Evolutionary conservation across 37 sponge, comb jelly and placozoan genomes (phyloP), one percentile per base, ranked within the genome.

Genomic region (Ianthella basta): DNA sequence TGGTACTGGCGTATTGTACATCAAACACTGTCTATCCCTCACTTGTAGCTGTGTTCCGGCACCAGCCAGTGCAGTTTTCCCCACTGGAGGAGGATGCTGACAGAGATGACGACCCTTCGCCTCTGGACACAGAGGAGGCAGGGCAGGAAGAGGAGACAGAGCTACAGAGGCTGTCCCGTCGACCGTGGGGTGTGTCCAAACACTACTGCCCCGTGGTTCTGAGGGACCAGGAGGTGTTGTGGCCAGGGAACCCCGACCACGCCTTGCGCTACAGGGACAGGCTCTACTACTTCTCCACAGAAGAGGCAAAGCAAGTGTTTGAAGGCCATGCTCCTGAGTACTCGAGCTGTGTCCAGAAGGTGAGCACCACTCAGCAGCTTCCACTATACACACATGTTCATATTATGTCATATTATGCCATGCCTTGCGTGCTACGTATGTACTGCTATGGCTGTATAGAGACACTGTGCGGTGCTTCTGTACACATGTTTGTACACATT

Each of bases 161-260:
- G 81, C 63, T 73, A 40, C 53, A 37, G 2, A 20, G 36, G 38
- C 37, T 57, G 72, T 65, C 86, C 59, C 66, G 79, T 21, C 93
- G 93, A 61, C 94, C 94, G 1, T 96, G 97, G 93, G 99, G 99
- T 39, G 95, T 92, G 72, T 85, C 94, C 38, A 29, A 44, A 12
- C 93, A 91, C 74, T 98, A 80, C 93, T 98, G 99, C 69, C 99
- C 99, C 27, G 97, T 98, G 15, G 92, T 94, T 23, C 89, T 98
- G 50, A 63, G 54, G 20, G 95, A 98, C 55, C 65, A 67, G n/a
- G 83, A 80, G 18, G 89, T 94, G 18, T 84, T 96, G 23, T 92
- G 91, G 91, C 97, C 95, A 53, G 65, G 91, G 25, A 86, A 66
- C 56, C 35, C 86, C 5, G 84, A 90, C 44, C 56, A 65, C 56